Conservation (phyloP, 2,797 vertebrate genomes). For the Typhlichthys subterraneus region DNA sequence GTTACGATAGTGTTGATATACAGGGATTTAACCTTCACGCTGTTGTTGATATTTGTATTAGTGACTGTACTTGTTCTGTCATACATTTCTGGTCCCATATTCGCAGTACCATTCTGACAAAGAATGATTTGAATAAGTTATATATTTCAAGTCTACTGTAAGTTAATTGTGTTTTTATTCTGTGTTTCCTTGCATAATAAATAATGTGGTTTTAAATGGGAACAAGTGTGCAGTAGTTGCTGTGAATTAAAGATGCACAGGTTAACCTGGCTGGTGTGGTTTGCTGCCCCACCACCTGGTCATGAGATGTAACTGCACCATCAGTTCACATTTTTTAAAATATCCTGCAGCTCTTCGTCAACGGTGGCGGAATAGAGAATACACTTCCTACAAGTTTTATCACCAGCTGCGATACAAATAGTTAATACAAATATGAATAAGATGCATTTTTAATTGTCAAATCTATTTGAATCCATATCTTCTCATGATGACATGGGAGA, state of each 20-base stretch:
- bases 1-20: conserved; percentile 78
- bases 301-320: not conserved
- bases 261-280: not conserved
- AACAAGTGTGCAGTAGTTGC: not conserved
- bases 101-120: conserved; percentile 44
- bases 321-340: too few species aligned
- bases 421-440: too few species aligned
- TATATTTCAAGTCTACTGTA: conserved; percentile 50
- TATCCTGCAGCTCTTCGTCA: too few species aligned
- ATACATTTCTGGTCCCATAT: conserved; percentile 39
- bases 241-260: not conserved
- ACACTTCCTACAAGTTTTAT: too few species aligned
- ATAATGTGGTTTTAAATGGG: conserved; percentile 44
- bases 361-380: too few species aligned
- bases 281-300: not conserved
- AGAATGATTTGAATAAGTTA: conserved; percentile 33
- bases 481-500: too few species aligned
- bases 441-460: too few species aligned
- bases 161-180: conserved; percentile 44
- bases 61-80: conserved; percentile 74
- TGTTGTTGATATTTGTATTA: conserved; percentile 54
- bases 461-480: too few species aligned
- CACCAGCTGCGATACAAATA: too few species aligned
- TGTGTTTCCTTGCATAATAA: conserved; percentile 36
- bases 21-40: conserved; percentile 72